Conservation (phyloP, 2,888 invertebrate species). For the Clanis bilineata region DNA sequence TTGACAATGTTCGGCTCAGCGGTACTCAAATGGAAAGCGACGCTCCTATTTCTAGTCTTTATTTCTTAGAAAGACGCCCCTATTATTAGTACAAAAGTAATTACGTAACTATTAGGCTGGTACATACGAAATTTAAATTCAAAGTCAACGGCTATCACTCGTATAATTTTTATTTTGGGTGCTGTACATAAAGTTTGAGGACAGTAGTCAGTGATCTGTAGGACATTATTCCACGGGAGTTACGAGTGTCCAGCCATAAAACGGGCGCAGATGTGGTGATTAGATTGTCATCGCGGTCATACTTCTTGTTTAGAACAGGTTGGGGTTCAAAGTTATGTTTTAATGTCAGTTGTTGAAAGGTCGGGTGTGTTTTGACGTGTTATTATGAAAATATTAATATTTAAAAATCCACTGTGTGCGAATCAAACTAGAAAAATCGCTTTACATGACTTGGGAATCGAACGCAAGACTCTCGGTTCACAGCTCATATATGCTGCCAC, state of each 20-base stretch:
- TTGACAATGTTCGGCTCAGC: slow-evolving; percentile 49
- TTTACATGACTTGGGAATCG: no score
- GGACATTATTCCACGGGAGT: slow-evolving; percentile 36
- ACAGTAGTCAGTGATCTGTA: background rate
- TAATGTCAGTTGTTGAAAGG: background rate
- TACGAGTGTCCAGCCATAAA: slow-evolving; percentile 47
- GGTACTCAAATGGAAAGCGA: slow-evolving; percentile 19
- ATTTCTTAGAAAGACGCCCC: no score
- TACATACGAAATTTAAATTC: no score
- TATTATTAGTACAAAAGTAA: no score
- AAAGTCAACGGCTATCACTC: no score
- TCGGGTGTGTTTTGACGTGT: slow-evolving; percentile 2
- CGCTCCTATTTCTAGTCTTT: background rate
- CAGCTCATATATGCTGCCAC: no score
- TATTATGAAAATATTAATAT: slow-evolving; percentile 5
- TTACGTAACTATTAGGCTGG: background rate
- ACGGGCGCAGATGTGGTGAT: slow-evolving; percentile 70
- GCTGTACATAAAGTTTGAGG: background rate
- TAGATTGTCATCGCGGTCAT: slow-evolving; percentile 63
- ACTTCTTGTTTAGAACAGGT: slow-evolving; percentile 59
- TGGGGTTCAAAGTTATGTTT: slow-evolving; percentile 42
- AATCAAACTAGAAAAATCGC: no score
- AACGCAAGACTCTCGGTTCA: no score
- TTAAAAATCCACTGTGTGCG: no score
- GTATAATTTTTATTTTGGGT: background rate